Conservation (phyloP, 2,797 vertebrate genomes). For the Aeoliscus strigatus region DNA sequence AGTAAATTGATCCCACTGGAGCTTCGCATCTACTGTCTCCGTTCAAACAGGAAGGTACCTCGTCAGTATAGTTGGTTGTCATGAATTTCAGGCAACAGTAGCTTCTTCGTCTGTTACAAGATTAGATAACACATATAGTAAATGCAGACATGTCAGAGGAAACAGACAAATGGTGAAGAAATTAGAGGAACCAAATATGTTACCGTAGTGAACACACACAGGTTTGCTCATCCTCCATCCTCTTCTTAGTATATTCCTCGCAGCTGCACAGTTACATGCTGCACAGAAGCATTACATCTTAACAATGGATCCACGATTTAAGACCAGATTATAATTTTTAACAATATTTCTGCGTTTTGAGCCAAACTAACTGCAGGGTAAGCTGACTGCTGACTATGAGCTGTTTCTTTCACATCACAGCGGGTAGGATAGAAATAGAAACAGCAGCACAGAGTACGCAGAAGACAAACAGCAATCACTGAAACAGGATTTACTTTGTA, state of each 20-base stretch:
- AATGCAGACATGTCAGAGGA: background rate
- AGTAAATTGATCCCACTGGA: slow-evolving; percentile 36
- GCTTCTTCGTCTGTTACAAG: slow-evolving; percentile 11
- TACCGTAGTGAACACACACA: slow-evolving; percentile 21
- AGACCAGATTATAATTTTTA: slow-evolving; percentile 26
- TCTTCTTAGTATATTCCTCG: slow-evolving; percentile 24
- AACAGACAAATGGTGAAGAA: slow-evolving; percentile 4
- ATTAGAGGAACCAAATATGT: background rate
- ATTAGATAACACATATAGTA: background rate
- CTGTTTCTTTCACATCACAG: too few relatives aligned
- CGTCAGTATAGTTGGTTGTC: slow-evolving; percentile 21
- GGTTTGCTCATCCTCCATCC: slow-evolving; percentile 25
- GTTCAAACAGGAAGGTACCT: slow-evolving; percentile 7
- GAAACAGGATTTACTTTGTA: slow-evolving; percentile 36
- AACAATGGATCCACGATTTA: slow-evolving; percentile 13
- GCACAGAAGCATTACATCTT: slow-evolving; percentile 9
- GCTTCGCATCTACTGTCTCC: slow-evolving; percentile 8
- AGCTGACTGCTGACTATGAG: too few relatives aligned
- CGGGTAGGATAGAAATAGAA: too few relatives aligned
- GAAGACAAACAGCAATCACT: slow-evolving; percentile 31
- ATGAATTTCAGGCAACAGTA: slow-evolving; percentile 9
- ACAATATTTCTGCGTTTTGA: slow-evolving; percentile 24
- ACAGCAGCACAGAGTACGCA: slow-evolving; percentile 22
- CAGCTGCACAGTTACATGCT: slow-evolving; percentile 6
- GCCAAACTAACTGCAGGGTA: slow-evolving; percentile 30